phyloP scores from a whole-genome alignment of 2,888 invertebrate genomes.

The Halocaridina rubra region DNA sequence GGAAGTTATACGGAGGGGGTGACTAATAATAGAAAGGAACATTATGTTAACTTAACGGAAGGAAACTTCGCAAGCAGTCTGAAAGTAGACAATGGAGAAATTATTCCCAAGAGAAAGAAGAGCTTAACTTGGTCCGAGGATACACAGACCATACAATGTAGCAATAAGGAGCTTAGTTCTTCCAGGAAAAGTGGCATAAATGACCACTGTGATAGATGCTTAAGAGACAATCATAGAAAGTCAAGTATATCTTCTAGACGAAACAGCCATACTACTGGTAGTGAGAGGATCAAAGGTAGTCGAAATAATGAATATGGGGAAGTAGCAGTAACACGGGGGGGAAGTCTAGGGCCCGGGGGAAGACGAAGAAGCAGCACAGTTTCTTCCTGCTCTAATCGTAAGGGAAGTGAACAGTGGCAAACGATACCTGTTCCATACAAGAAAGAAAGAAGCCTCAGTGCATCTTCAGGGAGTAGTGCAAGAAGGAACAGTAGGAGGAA shows the following conservation, averaged over 20 bases:
- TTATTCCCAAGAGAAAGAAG: slow-evolving; percentile 67
- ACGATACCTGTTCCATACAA: background rate
- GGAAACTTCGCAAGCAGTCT: background rate
- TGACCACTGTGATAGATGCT: background rate
- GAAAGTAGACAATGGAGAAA: slow-evolving; percentile 25
- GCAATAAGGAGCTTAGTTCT: background rate
- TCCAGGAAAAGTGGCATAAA: background rate
- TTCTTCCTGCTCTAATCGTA: slow-evolving; percentile 3
- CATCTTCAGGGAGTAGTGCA: slow-evolving; percentile 40
- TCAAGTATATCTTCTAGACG: slow-evolving; percentile 30
- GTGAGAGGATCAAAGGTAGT: slow-evolving; percentile 23
- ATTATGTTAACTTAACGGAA: background rate
- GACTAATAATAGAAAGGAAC: background rate
- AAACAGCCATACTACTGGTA: slow-evolving; percentile 12
- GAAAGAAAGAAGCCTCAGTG: background rate
- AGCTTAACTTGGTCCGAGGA: slow-evolving; percentile 69
- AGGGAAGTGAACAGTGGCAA: slow-evolving; percentile 23
- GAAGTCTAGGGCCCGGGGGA: background rate
- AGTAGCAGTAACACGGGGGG: background rate
- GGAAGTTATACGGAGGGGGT: background rate
- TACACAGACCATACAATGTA: slow-evolving; percentile 15
- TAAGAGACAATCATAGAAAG: slow-evolving; percentile 5
- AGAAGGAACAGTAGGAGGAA: slow-evolving; percentile 53
- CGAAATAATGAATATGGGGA: slow-evolving; percentile 29
- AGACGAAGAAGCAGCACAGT: slow-evolving; percentile 23